A percentile compares a stretch with the other conserved stretches of the same genome.
Evolutionary conservation across 2,113 vertebrate genomes (phyloP).

Genomic region (Pseudopodoces humilis): DNA sequence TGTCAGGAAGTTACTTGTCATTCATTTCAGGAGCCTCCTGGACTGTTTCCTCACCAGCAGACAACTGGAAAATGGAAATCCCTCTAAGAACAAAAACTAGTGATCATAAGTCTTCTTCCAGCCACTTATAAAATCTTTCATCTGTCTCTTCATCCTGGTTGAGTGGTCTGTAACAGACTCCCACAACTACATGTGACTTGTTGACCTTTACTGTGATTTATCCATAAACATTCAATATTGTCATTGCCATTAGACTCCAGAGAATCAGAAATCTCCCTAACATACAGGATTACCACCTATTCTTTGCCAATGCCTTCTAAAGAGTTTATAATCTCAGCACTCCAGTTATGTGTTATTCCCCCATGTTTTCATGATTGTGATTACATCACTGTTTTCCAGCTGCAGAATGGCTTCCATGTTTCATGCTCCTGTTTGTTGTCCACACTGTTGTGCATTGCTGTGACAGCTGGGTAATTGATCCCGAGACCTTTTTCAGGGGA

Average conservation of each 20-base stretch:
- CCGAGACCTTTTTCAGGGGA: rapidly evolving
- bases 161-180: neutral
- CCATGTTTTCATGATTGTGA: neutral
- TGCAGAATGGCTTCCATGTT: neutral
- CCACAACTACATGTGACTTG: neutral
- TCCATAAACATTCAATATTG: neutral
- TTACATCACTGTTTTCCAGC: neutral
- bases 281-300: neutral
- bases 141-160: neutral
- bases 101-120: neutral
- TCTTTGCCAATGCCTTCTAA: neutral
- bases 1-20: neutral
- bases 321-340: neutral
- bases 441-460: neutral
- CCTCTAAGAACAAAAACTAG: neutral
- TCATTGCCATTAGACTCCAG: neutral
- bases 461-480: neutral
- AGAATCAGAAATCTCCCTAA: neutral
- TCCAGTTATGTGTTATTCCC: neutral
- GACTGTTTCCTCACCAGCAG: neutral
- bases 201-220: neutral
- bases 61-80: neutral
- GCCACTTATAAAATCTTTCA: neutral
- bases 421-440: neutral
- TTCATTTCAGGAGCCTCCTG: neutral